Percentiles rank a stretch among this genome's conserved stretches.
These are phyloP conservation scores for Parasteatoda lunata DNA, from an alignment of 2,888 invertebrate species.

Conservation along the genomic window DNA sequence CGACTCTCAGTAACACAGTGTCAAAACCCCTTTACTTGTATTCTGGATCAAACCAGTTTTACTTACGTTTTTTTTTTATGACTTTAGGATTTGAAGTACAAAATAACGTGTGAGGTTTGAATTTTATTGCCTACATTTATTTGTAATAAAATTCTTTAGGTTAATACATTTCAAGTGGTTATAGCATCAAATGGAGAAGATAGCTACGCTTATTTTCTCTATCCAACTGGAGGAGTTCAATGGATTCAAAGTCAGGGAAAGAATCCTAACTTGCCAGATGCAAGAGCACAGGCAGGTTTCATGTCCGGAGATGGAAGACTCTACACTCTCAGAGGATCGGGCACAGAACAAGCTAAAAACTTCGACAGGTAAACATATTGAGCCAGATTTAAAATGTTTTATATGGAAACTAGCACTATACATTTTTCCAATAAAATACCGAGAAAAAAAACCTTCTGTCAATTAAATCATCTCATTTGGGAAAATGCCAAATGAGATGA, in stretches of 20 bases:
- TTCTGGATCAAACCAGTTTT: no score
- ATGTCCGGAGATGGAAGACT: slow-evolving; percentile 87
- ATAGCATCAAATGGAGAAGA: slow-evolving; percentile 84
- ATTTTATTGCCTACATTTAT: no score
- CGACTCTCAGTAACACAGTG: no score
- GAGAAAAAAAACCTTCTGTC: no score
- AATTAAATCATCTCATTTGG: no score
- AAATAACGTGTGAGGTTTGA: no score
- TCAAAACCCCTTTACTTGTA: no score
- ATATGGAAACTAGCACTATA: background rate
- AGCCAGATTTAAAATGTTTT: background rate
- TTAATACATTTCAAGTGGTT: slow-evolving; percentile 90
- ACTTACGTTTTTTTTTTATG: no score
- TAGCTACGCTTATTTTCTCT: slow-evolving; percentile 89
- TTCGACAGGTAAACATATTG: slow-evolving; percentile 81
- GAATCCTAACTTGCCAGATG: slow-evolving; percentile 86
- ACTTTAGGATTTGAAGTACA: no score
- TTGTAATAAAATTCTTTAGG: slow-evolving; percentile 73
- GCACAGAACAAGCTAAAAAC: slow-evolving; percentile 89
- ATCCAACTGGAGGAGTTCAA: slow-evolving; percentile 89
- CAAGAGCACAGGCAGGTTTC: slow-evolving; percentile 94
- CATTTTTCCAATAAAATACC: no score
- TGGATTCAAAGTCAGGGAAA: slow-evolving; percentile 90
- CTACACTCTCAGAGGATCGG: slow-evolving; percentile 87
- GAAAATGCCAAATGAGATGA: no score